Evolutionary conservation across 2,113 vertebrate species (phyloP).

Genomic region (Cnemophilus loriae): DNA sequence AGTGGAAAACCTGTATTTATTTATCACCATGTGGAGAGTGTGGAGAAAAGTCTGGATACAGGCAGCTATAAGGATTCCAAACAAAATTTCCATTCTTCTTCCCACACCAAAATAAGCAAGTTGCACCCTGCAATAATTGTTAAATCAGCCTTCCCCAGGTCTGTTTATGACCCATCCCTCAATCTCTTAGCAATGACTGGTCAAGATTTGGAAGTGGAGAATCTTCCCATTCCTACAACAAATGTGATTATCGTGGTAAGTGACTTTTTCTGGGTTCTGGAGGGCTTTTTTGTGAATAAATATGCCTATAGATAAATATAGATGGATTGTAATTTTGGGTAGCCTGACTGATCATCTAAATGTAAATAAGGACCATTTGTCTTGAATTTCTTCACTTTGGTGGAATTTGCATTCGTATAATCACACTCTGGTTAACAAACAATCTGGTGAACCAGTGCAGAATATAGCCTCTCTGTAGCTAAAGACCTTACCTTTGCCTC

Average conservation of each 20-base stretch:
- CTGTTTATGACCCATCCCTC: constrained; percentile 70
- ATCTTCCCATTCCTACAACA: constrained; percentile 71
- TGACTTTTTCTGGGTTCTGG: background rate
- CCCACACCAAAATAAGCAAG: constrained; percentile 59
- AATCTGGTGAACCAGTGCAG: background rate
- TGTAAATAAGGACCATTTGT: background rate
- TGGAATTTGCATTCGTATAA: background rate
- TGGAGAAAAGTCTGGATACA: constrained; percentile 75
- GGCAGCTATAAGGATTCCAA: constrained; percentile 64
- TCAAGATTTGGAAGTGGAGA: constrained; percentile 77
- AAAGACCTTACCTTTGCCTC: background rate
- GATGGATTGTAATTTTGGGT: background rate
- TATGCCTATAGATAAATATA: background rate
- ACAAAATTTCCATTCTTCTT: constrained; percentile 55
- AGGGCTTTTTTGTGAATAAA: background rate
- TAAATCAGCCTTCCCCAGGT: constrained; percentile 71
- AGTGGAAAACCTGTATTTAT: constrained; percentile 73
- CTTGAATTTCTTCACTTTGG: background rate
- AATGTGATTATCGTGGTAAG: constrained; percentile 81
- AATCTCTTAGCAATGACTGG: constrained; percentile 72
- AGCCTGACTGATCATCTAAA: background rate
- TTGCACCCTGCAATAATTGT: constrained; percentile 60
- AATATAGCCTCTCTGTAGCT: background rate
- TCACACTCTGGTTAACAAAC: background rate
- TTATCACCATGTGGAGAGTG: constrained; percentile 67